Conservation (phyloP, 2,797 vertebrate genomes). For the Hippocampus kuda region DNA sequence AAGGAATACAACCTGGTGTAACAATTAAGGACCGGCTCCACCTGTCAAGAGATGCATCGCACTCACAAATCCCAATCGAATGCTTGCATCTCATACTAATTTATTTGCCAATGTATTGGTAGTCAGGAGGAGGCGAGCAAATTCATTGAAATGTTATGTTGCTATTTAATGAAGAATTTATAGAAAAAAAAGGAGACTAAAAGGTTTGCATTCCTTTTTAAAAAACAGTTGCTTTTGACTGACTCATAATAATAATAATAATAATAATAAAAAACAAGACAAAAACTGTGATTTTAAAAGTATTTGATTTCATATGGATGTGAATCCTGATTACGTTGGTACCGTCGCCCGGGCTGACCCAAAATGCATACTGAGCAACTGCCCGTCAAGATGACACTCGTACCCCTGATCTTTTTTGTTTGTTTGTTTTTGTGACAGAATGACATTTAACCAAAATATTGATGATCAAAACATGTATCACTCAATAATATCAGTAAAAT, state of each 20-base stretch:
- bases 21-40: slow-evolving; percentile 56
- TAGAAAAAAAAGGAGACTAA: slow-evolving; percentile 14
- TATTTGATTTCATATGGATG: slow-evolving; percentile 1
- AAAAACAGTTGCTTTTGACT: background rate
- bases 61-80: slow-evolving; percentile 34
- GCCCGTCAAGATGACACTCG: background rate
- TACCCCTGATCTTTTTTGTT: too few species aligned
- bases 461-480: too few species aligned
- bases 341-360: background rate
- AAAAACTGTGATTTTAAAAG: slow-evolving; percentile 8
- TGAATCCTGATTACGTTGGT: slow-evolving; percentile 1
- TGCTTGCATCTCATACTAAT: slow-evolving; percentile 83
- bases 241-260: background rate
- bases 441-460: too few species aligned
- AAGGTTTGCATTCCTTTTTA: slow-evolving; percentile 10
- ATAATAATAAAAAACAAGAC: background rate
- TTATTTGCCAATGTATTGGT: slow-evolving; percentile 80
- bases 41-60: slow-evolving; percentile 69
- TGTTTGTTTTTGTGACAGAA: background rate
- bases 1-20: slow-evolving; percentile 97
- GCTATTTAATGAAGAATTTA: slow-evolving; percentile 70
- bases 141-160: slow-evolving; percentile 74
- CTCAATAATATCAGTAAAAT: background rate
- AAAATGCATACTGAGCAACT: background rate
- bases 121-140: slow-evolving; percentile 61